Evolutionary conservation across 2,797 vertebrate species (phyloP), one percentile per base, ranked within the genome.

Genomic region (Botia kubotai): DNA sequence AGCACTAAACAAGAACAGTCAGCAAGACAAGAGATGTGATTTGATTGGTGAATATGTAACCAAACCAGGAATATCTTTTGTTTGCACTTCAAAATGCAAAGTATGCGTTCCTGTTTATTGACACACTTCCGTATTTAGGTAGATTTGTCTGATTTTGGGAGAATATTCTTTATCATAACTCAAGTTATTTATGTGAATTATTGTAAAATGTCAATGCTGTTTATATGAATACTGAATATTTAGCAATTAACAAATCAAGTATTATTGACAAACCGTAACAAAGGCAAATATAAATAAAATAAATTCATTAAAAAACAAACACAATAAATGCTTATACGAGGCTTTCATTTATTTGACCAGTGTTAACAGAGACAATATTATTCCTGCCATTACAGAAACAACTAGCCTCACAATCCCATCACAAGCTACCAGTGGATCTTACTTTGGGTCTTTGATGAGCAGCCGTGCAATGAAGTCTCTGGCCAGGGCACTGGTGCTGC

Each of bases 361-460:
- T 46, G 10, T 46, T 46, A 46, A 46, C 43, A 46, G 39, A 43
- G 10, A 46, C 7, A 11, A 46, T 46, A 46, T 43, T 43, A 7
- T 10, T 46, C 10, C 10, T 46, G 43, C 43, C 43, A 46, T 8
- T 46, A 11, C 10, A 46, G 43, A 46, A 11, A 46, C 10, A 46
- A 46, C 43, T 10, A 46, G 43, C 8, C 43, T 46, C 43, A 46
- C 6, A 1, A 1, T 8, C 6, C 6, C 6, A 7, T 29, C 11
- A 53, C 2, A 79, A 55, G 63, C 16, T 48, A 48, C n/a, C 3
- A 4, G 12, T 58, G 6, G 2, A 19, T 92, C 96, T 87, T 93
- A 99, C 98, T 98, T 99, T 87, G 98, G 98, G 87, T 99, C 98
- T 93, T 99, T 99, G 87, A 98, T 90, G 23, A 99, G 95, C 71